Evolutionary conservation across 2,113 vertebrate genomes (phyloP), one percentile per base, ranked within the genome.

Genomic region (Alethe diademata): DNA sequence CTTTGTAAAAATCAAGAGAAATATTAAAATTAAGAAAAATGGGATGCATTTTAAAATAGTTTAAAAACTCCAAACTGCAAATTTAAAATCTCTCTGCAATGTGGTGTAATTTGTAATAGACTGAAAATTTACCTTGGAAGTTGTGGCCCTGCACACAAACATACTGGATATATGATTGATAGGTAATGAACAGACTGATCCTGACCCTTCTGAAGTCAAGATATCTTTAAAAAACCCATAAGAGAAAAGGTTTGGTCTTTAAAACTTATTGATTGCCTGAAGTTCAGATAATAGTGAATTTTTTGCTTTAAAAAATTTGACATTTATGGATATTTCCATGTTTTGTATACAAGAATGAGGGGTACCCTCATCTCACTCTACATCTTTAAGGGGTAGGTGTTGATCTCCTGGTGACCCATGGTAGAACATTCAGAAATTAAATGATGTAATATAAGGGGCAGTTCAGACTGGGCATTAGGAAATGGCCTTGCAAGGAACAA

Each of bases 1-100:
- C 87, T 95, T 94, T 90, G 83, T 92, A 91, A 95, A 92, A 97
- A 88, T 56, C 76, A 92, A 83, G 36, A 61, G 69, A 95, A 94
- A 97, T 92, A 95, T 24, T 88, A 90, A 95, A 96, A 88, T 83
- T 51, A 81, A 42, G 25, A 40, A 66, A 76, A 80, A 82, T 26
- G 36, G 25, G 69, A 82, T 66, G 79, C 13, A 79, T 94, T 91
- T 95, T 53, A 82, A 95, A 84, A 97, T 82, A 69, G 78, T 94
- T 96, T 83, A 1, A 86, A 42, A 90, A 83, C 48, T 92, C 24
- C 56, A 79, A 78, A 88, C 13, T 87, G 83, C 11, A 19, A 95
- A 96, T 90, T 85, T 91, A 81, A 95, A 81, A 81, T 58, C 72
- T 61, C 62, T 93, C 53, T 91, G 36, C 73, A 90, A 57, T 36